Percentiles rank a stretch among this genome's conserved stretches.
phyloP scores from a whole-genome alignment of 2,797 vertebrate genomes.

The Syndactyla subalaris region DNA sequence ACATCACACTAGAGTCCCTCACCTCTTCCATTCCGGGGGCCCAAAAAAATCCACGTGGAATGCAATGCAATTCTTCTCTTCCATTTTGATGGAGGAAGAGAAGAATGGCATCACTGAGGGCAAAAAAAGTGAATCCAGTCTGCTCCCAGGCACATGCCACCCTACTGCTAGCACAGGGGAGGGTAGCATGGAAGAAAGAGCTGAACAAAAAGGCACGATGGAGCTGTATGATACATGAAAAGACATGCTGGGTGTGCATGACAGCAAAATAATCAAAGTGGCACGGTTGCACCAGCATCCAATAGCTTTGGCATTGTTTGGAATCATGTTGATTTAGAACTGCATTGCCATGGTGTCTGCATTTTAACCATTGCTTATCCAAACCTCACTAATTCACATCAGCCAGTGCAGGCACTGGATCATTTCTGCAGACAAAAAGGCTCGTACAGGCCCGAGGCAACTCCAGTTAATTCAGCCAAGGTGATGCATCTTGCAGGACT shows the following conservation, averaged over 20 bases:
- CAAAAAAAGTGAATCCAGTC: background rate
- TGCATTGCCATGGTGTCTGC: background rate
- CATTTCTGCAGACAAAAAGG: background rate
- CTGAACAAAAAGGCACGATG: background rate
- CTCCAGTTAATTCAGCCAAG: background rate
- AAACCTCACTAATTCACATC: background rate
- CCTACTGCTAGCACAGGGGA: background rate
- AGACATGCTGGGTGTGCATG: background rate
- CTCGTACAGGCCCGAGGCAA: background rate
- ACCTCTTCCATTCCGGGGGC: background rate
- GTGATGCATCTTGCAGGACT: background rate
- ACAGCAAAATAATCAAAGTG: background rate
- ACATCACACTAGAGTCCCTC: background rate
- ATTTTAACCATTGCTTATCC: background rate
- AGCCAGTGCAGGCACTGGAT: background rate
- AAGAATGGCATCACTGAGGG: background rate
- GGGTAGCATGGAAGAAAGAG: accelerated
- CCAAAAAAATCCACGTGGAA: background rate
- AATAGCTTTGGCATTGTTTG: background rate
- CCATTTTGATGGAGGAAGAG: conserved; percentile 10
- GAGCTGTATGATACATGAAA: background rate
- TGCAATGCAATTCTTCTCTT: background rate
- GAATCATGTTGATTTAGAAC: background rate
- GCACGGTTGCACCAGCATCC: background rate
- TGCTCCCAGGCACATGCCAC: background rate